Evolutionary conservation across 2,797 vertebrate genomes (phyloP), one percentile per base, ranked within the genome.

Genomic region (Sebastes itinus): DNA sequence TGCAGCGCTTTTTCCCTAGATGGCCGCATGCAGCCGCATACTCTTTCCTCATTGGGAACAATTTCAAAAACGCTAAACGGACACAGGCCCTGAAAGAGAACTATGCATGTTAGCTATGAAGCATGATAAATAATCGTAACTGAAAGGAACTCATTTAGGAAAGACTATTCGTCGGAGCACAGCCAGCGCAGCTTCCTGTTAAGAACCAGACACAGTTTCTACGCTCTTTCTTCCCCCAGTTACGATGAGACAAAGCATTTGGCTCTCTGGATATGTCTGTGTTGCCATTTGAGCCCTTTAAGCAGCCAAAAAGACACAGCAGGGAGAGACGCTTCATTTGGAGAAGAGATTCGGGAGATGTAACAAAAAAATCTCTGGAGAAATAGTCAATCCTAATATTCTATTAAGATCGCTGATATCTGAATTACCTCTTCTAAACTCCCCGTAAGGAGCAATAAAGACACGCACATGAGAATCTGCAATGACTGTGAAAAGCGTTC

Each of bases 351-450:
- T 69, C 1, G 1, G 13, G 59, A 54, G 54, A 76, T 63, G 11
- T 46, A 56, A 74, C 65, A 70, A 12, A 60, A 33, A 67, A 38
- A 30, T 68, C 42, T 66, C 61, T 49, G 11, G 27, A 49, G 55
- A 55, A 56, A 68, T 3, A 30, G 56, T 65, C 23, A 69, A 2
- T 56, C 52, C 9, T 78, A 49, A 70, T 76, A 66, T 75, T 75
- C 74, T 25, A 13, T 72, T 59, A 65, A 38, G 46, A 71, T 73
- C 49, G 42, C 30, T 72, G 67, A 67, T 32, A 55, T 77, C 80
- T 77, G 42, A 77, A 59, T 79, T 80, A 71, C 72, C 33, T 42
- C 65, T 58, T 14, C 4, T n/a, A 83, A 81, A 75, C 62, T 70
- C 61, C 60, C 77, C 4, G 2, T 33, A 52, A 63, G 67, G 78